Base-by-base conservation (phyloP, 2,113 vertebrate genomes). In the Eolophus roseicapilla region DNA sequence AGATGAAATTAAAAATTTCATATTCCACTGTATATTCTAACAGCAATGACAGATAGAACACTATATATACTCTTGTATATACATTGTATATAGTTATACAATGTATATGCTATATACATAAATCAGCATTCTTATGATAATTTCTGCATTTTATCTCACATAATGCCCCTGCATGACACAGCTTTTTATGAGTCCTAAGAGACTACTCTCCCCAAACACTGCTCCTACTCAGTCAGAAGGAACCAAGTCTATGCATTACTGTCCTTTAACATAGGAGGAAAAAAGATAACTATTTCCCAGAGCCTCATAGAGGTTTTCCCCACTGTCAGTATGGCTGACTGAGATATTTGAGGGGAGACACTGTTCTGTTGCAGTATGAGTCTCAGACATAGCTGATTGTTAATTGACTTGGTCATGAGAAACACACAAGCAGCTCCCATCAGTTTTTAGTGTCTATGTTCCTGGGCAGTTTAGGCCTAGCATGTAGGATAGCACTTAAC, bases 1-100 rank as follows among this genome's bases (percentile, higher is more conserved):
- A 71, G 65, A 50, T 29, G 20, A 82, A 90, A 90, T 37, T 8
- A 90, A 82, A 91, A 80, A 59, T 37, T 53, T 92, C 24, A n/a
- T 64, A 82, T 68, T 76, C 18, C 7, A 46, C 11, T 53, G 11
- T 33, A 84, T 4, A 86, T 52, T 87, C 17, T 49, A 81, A 78
- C 6, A 82, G 43, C 4, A 53, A 47, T 21, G 18, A 59, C 62
- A 82, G 21, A 44, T 63, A 59, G 12, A 81, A 62, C 4, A 24
- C 9, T 35, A 64, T 13, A 44, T 31, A 47, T 33, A 43, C 5
- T 68, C 13, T 18, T 64, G 10, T 50, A 60, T 29, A 65, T 37
- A 43, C 11, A 60, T 24, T 15, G 0, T 23, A 47, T 33, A 11
- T 35, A n/a, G 27, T 19, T 75, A 37, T 35, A 43, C 3, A 1